Conservation (phyloP, 2,797 vertebrate species). For the Lycodopsis pacificus region DNA sequence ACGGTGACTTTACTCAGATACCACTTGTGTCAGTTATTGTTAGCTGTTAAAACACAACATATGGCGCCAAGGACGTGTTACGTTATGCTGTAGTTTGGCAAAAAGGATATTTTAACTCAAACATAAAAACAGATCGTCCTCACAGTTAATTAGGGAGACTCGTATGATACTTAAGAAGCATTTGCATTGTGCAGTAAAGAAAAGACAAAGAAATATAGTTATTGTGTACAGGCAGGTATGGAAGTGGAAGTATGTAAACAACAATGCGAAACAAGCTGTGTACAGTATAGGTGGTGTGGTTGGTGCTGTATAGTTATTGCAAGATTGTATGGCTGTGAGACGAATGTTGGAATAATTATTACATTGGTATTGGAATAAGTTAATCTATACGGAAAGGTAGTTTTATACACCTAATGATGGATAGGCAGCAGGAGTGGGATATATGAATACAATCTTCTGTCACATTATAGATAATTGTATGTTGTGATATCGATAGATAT, state of each 20-base stretch:
- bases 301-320: neutral
- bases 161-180: neutral
- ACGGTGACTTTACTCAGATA: neutral
- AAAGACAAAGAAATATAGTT: neutral
- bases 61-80: neutral
- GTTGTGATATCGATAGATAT: neutral
- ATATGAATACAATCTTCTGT: neutral
- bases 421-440: neutral
- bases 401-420: neutral
- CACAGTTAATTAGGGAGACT: neutral
- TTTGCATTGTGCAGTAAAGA: neutral
- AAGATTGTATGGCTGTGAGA: too few species aligned
- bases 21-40: neutral
- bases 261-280: neutral
- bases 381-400: neutral
- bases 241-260: neutral
- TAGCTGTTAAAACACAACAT: neutral
- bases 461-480: neutral
- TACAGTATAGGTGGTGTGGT: neutral
- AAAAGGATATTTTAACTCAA: neutral
- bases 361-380: too few species aligned
- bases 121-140: neutral
- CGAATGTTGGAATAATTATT: neutral
- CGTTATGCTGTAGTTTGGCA: neutral
- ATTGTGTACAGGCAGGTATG: neutral